Evolutionary conservation across 2,113 vertebrate genomes (phyloP).

Genomic region (Boulengeromyrus knoepffleri): DNA sequence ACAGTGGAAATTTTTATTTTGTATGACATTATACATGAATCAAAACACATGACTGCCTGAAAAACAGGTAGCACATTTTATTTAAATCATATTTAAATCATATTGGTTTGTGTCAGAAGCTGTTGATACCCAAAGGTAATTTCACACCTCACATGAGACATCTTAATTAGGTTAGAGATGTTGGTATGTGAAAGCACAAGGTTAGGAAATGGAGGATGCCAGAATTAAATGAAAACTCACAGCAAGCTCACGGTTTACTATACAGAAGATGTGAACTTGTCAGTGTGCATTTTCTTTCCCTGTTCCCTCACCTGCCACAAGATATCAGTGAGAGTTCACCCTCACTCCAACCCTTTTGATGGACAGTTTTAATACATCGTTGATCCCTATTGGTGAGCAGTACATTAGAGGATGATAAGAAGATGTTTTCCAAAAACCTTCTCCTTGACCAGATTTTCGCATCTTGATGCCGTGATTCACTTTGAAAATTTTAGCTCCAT

Average conservation of each 20-base stretch:
- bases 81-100: neutral
- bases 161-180: neutral
- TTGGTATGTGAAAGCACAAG: neutral
- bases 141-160: neutral
- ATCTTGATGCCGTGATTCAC: neutral
- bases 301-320: neutral
- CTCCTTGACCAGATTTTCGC: neutral
- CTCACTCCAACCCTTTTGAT: neutral
- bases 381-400: constrained; percentile 6
- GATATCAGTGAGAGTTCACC: neutral
- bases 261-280: neutral
- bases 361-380: constrained; percentile 5
- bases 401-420: neutral
- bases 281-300: neutral
- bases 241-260: neutral
- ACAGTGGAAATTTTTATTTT: neutral
- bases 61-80: neutral
- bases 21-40: neutral
- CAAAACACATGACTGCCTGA: neutral
- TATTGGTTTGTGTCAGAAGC: neutral
- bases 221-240: neutral
- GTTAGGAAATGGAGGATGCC: neutral
- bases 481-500: constrained; percentile 7
- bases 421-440: neutral
- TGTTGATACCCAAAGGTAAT: neutral